Conservation (phyloP, 2,797 vertebrate species). For the Sphenopsis melanotis region DNA sequence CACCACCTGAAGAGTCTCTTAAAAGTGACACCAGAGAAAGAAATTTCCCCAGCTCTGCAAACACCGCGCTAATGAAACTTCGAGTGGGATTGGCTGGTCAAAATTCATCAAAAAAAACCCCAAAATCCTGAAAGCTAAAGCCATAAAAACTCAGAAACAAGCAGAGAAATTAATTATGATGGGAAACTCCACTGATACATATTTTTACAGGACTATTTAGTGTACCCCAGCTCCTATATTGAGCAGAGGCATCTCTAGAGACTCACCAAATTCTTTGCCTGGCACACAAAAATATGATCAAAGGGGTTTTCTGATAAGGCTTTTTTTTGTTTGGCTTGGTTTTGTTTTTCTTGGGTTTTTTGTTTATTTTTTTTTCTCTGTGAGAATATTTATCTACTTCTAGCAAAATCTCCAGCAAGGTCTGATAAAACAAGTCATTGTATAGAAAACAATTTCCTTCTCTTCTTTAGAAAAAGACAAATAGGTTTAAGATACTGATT, state of each 20-base stretch:
- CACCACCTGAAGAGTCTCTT: conserved; percentile 25
- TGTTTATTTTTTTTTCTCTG: not conserved
- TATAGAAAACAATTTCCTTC: not conserved
- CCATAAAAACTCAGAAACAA: not conserved
- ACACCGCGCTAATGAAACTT: not conserved
- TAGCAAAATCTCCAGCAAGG: not conserved
- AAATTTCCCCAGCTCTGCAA: not conserved
- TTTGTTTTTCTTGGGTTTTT: not conserved
- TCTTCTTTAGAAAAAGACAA: not conserved
- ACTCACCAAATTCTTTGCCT: not conserved
- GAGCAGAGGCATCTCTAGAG: not conserved
- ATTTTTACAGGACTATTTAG: not conserved
- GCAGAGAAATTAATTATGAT: not conserved
- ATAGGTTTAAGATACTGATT: not conserved
- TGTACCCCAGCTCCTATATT: not conserved
- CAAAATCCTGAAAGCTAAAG: not conserved
- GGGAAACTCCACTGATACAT: not conserved
- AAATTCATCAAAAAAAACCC: not conserved
- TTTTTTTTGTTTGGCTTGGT: not conserved
- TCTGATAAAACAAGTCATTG: not conserved
- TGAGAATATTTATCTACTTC: not conserved
- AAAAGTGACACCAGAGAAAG: not conserved
- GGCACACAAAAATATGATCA: not conserved
- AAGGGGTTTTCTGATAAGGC: not conserved
- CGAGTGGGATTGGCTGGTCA: not conserved